These are phyloP conservation scores for Theropithecus gelada DNA, from an alignment of 2,113 vertebrate genomes.

Conservation along the genomic window DNA sequence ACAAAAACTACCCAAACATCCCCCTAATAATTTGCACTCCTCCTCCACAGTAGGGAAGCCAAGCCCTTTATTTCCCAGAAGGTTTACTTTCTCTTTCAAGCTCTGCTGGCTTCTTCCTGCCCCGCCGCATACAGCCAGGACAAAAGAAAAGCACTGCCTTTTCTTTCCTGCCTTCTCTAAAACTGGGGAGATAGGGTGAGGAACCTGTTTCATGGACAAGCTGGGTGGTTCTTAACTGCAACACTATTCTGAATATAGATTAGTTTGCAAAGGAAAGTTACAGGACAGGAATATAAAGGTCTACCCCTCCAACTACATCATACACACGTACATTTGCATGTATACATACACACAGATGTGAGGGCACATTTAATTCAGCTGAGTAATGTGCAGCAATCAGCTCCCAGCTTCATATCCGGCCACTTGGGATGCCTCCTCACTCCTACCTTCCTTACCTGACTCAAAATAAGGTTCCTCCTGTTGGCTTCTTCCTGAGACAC, in stretches of 20 bases:
- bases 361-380: not conserved
- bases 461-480: not conserved
- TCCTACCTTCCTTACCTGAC: not conserved
- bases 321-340: not conserved
- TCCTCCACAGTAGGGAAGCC: conserved; percentile 54
- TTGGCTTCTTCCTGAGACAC: not conserved
- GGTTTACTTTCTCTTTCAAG: conserved; percentile 79
- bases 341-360: not conserved
- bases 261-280: conserved; percentile 1
- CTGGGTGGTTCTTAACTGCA: not conserved
- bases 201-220: not conserved
- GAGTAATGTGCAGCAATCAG: not conserved
- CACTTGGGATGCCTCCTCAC: no score
- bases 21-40: conserved; percentile 62
- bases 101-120: conserved; percentile 47
- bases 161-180: not conserved
- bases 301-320: not conserved
- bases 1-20: conserved; percentile 73
- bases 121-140: not conserved
- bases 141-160: not conserved
- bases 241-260: not conserved
- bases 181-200: not conserved
- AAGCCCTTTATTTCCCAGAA: conserved; percentile 65
- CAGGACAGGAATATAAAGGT: not conserved
- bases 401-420: not conserved